Percentiles rank a stretch among this genome's conserved stretches.
Conservation (phyloP, 2,888 invertebrate genomes). For the Bugula neritina region DNA sequence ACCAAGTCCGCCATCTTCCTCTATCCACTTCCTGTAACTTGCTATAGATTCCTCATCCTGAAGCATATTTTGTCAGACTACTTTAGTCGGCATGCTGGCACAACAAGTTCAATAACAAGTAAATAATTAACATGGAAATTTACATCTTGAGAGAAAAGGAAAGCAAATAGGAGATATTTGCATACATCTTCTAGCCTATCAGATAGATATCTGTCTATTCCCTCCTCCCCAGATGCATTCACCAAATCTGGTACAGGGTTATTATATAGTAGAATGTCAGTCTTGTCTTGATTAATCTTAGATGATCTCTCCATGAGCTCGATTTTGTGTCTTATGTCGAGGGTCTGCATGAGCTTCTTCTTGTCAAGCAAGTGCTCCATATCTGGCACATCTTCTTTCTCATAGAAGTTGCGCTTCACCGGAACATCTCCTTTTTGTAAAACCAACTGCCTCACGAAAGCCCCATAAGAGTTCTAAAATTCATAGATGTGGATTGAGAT, state of each 20-base stretch:
- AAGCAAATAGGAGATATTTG: too few relatives aligned
- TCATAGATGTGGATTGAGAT: too few relatives aligned
- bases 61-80: neutral
- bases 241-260: slow-evolving; percentile 43
- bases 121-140: neutral
- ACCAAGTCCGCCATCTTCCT: neutral
- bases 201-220: slow-evolving; percentile 41
- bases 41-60: slow-evolving; percentile 8
- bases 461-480: slow-evolving; percentile 45
- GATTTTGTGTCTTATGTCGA: slow-evolving; percentile 41
- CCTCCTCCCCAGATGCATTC: slow-evolving; percentile 34
- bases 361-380: slow-evolving; percentile 39
- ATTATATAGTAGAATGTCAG: slow-evolving; percentile 43
- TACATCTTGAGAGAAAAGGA: neutral
- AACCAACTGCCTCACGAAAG: slow-evolving; percentile 44
- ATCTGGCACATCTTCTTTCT: slow-evolving; percentile 46
- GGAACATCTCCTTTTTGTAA: slow-evolving; percentile 35
- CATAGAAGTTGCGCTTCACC: slow-evolving; percentile 42
- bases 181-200: slow-evolving; percentile 36
- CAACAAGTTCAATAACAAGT: neutral
- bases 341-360: slow-evolving; percentile 33
- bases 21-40: slow-evolving; percentile 19
- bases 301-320: slow-evolving; percentile 49
- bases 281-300: slow-evolving; percentile 41
- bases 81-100: neutral